Percentiles rank a stretch among this genome's conserved stretches.
phyloP scores from a whole-genome alignment of 2,113 vertebrate genomes.

The Mustela nigripes region DNA sequence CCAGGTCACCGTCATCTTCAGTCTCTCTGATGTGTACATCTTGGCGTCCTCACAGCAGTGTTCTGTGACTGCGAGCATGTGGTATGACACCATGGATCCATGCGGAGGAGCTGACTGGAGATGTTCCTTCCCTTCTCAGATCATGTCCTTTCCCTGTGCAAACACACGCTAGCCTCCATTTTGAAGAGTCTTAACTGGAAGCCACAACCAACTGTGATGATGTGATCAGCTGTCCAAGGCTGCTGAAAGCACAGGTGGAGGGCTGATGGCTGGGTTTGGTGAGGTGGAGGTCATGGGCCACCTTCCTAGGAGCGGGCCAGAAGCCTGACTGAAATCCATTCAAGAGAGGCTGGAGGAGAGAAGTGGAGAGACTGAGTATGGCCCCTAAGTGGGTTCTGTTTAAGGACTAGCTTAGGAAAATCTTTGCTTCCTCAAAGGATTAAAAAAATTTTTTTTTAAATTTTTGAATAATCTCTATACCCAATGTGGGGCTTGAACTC shows the following conservation, averaged over 20 bases:
- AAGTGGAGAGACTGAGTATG: neutral
- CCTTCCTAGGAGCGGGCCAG: neutral
- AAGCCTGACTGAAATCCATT: neutral
- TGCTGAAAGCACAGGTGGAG: neutral
- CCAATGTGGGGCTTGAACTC: neutral
- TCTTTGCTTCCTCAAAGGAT: neutral
- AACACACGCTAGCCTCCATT: neutral
- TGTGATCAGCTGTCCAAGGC: neutral
- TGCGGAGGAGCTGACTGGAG: neutral
- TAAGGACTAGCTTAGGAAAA: neutral
- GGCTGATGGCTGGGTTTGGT: neutral
- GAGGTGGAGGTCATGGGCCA: neutral
- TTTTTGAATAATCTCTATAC: neutral
- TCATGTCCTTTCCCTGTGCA: neutral
- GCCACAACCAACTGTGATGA: neutral
- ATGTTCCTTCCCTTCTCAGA: slow-evolving; percentile 26
- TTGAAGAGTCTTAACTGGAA: neutral
- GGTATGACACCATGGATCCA: neutral
- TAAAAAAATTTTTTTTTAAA: neutral
- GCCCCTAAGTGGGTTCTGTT: neutral
- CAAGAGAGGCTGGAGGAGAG: neutral
- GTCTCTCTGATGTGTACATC: neutral
- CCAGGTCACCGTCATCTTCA: neutral
- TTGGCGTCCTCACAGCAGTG: neutral
- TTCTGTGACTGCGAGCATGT: neutral